A percentile compares a stretch with the other conserved stretches of the same genome.
phyloP scores from a whole-genome alignment of 2,888 invertebrate genomes.

The Marasmarcha lunaedactyla region DNA sequence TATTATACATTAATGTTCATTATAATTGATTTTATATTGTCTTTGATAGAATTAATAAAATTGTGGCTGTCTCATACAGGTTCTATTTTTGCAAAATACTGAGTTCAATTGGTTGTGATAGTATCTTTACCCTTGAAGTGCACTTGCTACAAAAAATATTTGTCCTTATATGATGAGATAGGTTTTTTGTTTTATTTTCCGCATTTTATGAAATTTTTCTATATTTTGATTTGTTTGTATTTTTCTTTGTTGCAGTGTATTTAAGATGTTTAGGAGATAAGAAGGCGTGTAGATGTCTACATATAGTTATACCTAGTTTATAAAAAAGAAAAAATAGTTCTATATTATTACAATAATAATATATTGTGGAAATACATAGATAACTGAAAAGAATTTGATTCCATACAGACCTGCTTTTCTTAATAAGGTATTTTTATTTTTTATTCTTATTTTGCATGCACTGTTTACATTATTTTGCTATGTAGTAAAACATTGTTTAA shows the following conservation, averaged over 20 bases:
- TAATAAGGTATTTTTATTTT: conserved; percentile 44
- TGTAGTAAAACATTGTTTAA: too few species aligned
- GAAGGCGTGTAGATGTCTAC: conserved; percentile 65
- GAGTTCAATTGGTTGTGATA: too few species aligned
- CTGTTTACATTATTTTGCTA: conserved; percentile 15
- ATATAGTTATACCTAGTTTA: conserved; percentile 60
- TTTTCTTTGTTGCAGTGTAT: conserved; percentile 66
- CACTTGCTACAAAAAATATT: too few species aligned
- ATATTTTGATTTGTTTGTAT: conserved; percentile 19
- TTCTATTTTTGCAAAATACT: too few species aligned
- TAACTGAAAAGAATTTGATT: conserved; percentile 50
- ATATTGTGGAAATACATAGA: conserved; percentile 50
- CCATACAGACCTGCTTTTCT: conserved; percentile 53
- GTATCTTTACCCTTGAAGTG: too few species aligned
- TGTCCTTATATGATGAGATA: too few species aligned
- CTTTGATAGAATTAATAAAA: too few species aligned
- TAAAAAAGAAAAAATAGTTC: conserved; percentile 67
- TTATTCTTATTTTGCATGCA: conserved; percentile 32
- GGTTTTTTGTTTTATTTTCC: too few species aligned
- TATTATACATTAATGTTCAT: too few species aligned
- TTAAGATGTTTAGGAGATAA: conserved; percentile 64
- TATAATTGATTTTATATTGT: too few species aligned
- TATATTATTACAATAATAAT: conserved; percentile 70
- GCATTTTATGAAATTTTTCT: conserved; percentile 28
- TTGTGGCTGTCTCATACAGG: too few species aligned